Percentiles rank a stretch among this genome's conserved stretches.
These are phyloP conservation scores for Drosophila meridiana DNA, from an alignment of 2,888 invertebrate genomes.

Conservation along the genomic window DNA sequence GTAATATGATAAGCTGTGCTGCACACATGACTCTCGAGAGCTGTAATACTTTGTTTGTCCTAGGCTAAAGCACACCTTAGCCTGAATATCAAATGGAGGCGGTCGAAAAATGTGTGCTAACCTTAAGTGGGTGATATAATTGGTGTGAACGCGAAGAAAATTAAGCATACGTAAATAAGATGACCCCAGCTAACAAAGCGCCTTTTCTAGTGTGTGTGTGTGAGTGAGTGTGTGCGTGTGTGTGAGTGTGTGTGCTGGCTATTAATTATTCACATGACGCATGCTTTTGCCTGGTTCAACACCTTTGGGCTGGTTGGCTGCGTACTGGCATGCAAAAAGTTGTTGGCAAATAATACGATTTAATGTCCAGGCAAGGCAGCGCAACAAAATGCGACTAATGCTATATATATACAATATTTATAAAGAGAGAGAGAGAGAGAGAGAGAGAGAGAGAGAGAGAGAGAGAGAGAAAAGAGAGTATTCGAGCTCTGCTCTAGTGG, in stretches of 20 bases:
- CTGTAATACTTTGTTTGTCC: slow-evolving; percentile 13
- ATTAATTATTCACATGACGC: slow-evolving; percentile 75
- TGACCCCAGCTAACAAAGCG: slow-evolving; percentile 12
- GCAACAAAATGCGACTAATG: slow-evolving; percentile 60
- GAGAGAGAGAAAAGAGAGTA: not conserved
- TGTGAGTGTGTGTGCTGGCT: slow-evolving; percentile 13
- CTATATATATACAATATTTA: slow-evolving; percentile 21
- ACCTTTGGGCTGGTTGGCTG: slow-evolving; percentile 36
- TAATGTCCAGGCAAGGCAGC: slow-evolving; percentile 53
- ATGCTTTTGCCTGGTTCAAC: slow-evolving; percentile 47
- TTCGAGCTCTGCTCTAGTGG: slow-evolving; percentile 3
- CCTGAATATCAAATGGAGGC: slow-evolving; percentile 10
- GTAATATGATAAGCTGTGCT: slow-evolving; percentile 30
- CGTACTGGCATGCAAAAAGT: slow-evolving; percentile 32
- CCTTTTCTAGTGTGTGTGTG: not conserved
- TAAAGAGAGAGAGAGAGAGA: not conserved
- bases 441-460: not conserved
- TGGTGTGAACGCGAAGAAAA: slow-evolving; percentile 53
- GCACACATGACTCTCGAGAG: slow-evolving; percentile 24
- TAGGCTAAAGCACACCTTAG: slow-evolving; percentile 23
- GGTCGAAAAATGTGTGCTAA: slow-evolving; percentile 9
- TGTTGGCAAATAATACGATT: slow-evolving; percentile 67
- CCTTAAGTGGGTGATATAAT: slow-evolving; percentile 36
- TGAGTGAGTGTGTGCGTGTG: not conserved
- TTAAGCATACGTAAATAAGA: slow-evolving; percentile 45